Conservation (phyloP, 1,140 invertebrate genomes). For the Neomicropteryx cornuta region DNA sequence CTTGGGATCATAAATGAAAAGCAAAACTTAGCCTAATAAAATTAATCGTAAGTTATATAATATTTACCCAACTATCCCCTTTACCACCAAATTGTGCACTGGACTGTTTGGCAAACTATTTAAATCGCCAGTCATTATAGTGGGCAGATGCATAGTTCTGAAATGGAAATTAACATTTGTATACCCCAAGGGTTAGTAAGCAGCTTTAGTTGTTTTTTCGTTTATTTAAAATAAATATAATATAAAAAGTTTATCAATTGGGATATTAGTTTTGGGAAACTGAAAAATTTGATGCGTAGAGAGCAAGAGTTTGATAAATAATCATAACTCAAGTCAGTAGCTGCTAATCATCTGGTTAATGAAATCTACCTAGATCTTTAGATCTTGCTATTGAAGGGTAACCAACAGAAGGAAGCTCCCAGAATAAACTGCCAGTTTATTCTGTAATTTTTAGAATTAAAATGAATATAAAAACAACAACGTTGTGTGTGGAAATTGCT, state of each 20-base stretch:
- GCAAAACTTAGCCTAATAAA: conserved; percentile 18
- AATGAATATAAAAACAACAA: conserved; percentile 1
- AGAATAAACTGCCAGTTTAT: conserved; percentile 1
- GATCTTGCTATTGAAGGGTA: too few species aligned
- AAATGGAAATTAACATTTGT: conserved; percentile 9
- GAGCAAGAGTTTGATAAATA: conserved; percentile 5
- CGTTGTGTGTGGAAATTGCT: conserved; percentile 12
- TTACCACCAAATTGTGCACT: conserved; percentile 60
- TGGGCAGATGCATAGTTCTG: conserved; percentile 49
- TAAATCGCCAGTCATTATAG: conserved; percentile 83
- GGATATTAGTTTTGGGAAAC: neutral
- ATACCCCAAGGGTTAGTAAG: neutral
- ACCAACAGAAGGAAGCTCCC: too few species aligned
- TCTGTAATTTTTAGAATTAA: neutral
- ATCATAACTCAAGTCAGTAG: too few species aligned
- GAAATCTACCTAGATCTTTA: too few species aligned
- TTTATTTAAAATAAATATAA: conserved; percentile 1
- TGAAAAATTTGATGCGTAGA: conserved; percentile 6
- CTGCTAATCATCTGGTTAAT: too few species aligned
- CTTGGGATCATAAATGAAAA: conserved; percentile 14
- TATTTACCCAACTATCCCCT: conserved; percentile 47
- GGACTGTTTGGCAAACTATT: conserved; percentile 65
- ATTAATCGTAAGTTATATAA: conserved; percentile 29
- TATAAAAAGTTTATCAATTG: conserved; percentile 5
- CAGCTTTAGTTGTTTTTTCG: too few species aligned